Conservation (phyloP, 2,888 invertebrate species). For the Chydorus sphaericus region DNA sequence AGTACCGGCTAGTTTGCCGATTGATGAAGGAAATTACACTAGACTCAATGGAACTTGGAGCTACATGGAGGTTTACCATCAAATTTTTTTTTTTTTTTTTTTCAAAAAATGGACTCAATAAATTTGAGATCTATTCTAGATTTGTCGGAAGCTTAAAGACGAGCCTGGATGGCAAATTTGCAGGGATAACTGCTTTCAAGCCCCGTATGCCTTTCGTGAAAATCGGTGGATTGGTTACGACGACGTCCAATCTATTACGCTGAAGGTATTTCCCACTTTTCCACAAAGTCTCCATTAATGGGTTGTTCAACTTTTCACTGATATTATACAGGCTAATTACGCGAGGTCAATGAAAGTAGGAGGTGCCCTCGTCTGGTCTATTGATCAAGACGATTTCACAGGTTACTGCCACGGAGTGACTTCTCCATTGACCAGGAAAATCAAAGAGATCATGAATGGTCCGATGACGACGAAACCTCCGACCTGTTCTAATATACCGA, state of each 20-base stretch:
- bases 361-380: conserved; percentile 62
- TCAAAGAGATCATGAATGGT: conserved; percentile 32
- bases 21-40: conserved; percentile 47
- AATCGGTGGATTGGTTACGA: conserved; percentile 54
- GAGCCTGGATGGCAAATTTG: conserved; percentile 34
- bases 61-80: conserved; percentile 48
- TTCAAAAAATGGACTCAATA: no score
- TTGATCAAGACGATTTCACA: conserved; percentile 61
- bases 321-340: no score
- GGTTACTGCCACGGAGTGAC: conserved; percentile 41
- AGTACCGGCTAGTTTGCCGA: conserved; percentile 40
- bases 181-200: conserved; percentile 40
- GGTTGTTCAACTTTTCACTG: no score
- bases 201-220: conserved; percentile 43
- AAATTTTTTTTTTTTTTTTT: not conserved
- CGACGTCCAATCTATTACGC: conserved; percentile 37
- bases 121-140: conserved; percentile 22
- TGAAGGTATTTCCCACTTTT: conserved; percentile 30
- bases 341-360: conserved; percentile 31
- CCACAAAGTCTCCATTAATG: conserved; percentile 17
- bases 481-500: not conserved
- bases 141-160: conserved; percentile 25
- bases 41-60: conserved; percentile 45
- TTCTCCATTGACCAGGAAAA: conserved; percentile 43
- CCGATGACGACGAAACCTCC: not conserved